Conservation (phyloP, 1,140 invertebrate genomes). For the Idris sp. region DNA sequence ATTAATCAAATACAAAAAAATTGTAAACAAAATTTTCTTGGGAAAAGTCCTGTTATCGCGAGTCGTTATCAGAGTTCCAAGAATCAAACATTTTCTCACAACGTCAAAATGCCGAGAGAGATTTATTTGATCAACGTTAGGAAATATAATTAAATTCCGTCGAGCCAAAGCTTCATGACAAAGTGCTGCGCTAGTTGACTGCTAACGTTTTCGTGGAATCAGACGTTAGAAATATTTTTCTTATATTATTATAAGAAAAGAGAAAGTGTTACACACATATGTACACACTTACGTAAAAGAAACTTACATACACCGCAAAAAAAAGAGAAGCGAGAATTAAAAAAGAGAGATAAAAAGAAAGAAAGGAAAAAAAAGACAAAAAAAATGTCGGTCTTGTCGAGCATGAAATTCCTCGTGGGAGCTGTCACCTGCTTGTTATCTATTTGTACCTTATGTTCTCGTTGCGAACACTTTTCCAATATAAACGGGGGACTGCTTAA, state of each 20-base stretch:
- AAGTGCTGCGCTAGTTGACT: slow-evolving; percentile 7
- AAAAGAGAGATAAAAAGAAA: slow-evolving; percentile 11
- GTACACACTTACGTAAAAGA: too few relatives aligned
- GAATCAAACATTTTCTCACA: slow-evolving; percentile 39
- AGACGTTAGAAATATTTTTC: slow-evolving; percentile 22
- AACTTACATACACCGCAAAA: too few relatives aligned
- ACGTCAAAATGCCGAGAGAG: slow-evolving; percentile 21
- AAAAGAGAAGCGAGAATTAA: slow-evolving; percentile 7
- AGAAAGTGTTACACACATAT: neutral
- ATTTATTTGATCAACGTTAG: slow-evolving; percentile 46
- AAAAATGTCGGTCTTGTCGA: slow-evolving; percentile 19
- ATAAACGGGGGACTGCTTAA: slow-evolving; percentile 46
- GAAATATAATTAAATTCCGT: slow-evolving; percentile 49
- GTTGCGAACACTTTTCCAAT: slow-evolving; percentile 54
- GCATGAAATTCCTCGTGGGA: slow-evolving; percentile 57
- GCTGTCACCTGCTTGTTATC: slow-evolving; percentile 57
- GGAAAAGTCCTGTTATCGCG: slow-evolving; percentile 19
- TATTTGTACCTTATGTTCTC: slow-evolving; percentile 48
- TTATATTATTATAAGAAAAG: slow-evolving; percentile 1
- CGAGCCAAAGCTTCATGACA: slow-evolving; percentile 5
- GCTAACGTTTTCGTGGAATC: slow-evolving; percentile 20
- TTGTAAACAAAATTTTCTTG: slow-evolving; percentile 3
- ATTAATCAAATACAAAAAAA: too few relatives aligned
- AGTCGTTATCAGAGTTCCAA: slow-evolving; percentile 30
- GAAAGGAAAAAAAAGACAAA: slow-evolving; percentile 11